Evolutionary conservation across 2,888 invertebrate genomes (phyloP), one percentile per base, ranked within the genome.

Genomic region (Pollenia angustigena): DNA sequence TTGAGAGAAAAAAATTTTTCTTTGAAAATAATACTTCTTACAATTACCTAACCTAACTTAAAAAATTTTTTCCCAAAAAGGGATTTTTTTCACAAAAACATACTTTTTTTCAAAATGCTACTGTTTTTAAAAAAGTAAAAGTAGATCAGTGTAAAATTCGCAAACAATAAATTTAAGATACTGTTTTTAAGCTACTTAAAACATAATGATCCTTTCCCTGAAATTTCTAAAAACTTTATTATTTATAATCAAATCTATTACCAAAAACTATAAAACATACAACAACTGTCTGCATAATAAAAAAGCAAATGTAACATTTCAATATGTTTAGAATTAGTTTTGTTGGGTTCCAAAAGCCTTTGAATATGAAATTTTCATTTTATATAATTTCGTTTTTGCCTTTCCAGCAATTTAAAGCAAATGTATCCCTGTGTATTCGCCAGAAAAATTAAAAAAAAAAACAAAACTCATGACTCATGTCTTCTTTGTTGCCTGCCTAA

Each of bases 401-500:
- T 40, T 23, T 56, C 18, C 18, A 32, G 40, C 16, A 64, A 12
- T 12, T 48, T 46, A 12, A 66, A 46, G 2, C 18, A 23, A n/a
- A 23, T 48, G 66, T 46, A 40, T 50, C 7, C 48, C 48, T 23
- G 12, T 48, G 10, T 32, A 14, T 12, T 64, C 2, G 11, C 10
- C 18, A 56, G 23, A 23, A 56, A 56, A 23, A 18, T 4, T 12
- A 23, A 3, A 44, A 46, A 46, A 2, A 52, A 44, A 23, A 23
- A 46, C 2, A 52, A 44, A 74, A 60, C 32, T 4, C 50, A 75
- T 76, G 75, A 75, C 44, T 82, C 74, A 76, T 82, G 23, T 7
- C 44, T 42, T 54, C 52, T 58, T 75, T 50, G 40, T 16, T 68
- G 68, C 7, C 72, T 56, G 81, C 64, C 66, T 72, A 66, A 66